phyloP scores from a whole-genome alignment of 2,797 vertebrate genomes.

The Sphenopsis melanotis region DNA sequence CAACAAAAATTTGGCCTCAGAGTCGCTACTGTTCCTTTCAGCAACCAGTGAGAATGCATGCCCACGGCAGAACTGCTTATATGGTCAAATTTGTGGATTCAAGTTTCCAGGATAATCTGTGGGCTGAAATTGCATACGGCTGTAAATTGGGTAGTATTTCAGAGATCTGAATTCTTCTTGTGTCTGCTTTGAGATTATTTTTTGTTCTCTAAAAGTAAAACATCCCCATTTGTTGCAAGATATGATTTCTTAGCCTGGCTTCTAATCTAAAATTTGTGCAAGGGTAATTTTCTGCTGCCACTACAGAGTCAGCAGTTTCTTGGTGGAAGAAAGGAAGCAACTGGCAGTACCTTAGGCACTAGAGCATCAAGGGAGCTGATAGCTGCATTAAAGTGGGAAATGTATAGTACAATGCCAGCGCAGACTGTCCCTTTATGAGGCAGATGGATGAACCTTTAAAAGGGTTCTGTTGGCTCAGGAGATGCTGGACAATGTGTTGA shows the following conservation, averaged over 20 bases:
- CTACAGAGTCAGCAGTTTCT: neutral
- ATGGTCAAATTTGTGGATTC: neutral
- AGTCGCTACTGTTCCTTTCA: neutral
- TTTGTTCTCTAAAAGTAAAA: neutral
- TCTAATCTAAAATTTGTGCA: neutral
- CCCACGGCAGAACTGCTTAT: neutral
- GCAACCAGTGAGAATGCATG: fast-evolving
- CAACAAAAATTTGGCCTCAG: neutral
- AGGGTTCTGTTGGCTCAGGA: neutral
- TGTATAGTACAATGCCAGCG: neutral
- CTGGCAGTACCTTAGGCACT: neutral
- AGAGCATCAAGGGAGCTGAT: neutral
- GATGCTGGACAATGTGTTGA: neutral
- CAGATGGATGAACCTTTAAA: neutral
- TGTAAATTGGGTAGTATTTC: neutral
- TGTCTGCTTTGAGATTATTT: neutral
- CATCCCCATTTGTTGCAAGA: neutral
- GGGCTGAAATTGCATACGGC: fast-evolving
- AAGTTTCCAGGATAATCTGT: neutral
- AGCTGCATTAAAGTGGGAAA: neutral
- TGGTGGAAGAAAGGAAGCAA: neutral
- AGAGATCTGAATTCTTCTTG: neutral
- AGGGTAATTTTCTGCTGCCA: neutral
- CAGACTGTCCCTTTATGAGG: neutral
- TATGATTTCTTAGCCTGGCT: fast-evolving